phyloP scores from a whole-genome alignment of 2,888 invertebrate genomes.

The Phyto melanocephala region DNA sequence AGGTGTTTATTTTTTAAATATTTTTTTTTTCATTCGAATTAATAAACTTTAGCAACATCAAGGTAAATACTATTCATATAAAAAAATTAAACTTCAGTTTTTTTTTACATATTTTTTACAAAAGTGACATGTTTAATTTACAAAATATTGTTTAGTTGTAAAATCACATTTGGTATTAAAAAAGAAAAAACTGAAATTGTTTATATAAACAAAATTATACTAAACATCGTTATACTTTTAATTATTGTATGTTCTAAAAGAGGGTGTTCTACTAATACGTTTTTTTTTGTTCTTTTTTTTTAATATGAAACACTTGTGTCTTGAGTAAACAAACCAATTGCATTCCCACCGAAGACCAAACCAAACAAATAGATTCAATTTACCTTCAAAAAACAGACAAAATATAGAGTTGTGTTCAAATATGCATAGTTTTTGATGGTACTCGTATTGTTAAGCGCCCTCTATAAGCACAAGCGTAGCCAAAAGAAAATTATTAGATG shows the following conservation, averaged over 20 bases:
- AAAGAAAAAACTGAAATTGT: constrained; percentile 3
- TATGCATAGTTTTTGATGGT: neutral
- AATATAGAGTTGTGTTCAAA: neutral
- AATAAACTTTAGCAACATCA: constrained; percentile 44
- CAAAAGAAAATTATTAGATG: neutral
- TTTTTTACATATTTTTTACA: too few relatives aligned
- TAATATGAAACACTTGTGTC: constrained; percentile 52
- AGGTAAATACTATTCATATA: constrained; percentile 50
- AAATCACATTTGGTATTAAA: constrained; percentile 14
- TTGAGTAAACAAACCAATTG: constrained; percentile 56
- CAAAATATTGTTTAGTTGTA: neutral
- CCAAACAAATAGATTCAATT: constrained; percentile 14
- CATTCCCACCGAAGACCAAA: constrained; percentile 5
- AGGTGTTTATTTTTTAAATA: constrained; percentile 31
- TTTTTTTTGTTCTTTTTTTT: too few relatives aligned
- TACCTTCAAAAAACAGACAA: neutral
- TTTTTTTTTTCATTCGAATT: constrained; percentile 23
- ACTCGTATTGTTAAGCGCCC: neutral
- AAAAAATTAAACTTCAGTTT: constrained; percentile 10
- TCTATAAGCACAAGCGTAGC: neutral
- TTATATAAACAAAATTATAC: constrained; percentile 10
- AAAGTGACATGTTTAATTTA: neutral
- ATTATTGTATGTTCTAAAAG: neutral
- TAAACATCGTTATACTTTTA: neutral
- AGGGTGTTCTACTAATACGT: neutral